A percentile compares a stretch with the other conserved stretches of the same genome.
Conservation (phyloP, 2,797 vertebrate genomes). For the Catamblyrhynchus diadema region DNA sequence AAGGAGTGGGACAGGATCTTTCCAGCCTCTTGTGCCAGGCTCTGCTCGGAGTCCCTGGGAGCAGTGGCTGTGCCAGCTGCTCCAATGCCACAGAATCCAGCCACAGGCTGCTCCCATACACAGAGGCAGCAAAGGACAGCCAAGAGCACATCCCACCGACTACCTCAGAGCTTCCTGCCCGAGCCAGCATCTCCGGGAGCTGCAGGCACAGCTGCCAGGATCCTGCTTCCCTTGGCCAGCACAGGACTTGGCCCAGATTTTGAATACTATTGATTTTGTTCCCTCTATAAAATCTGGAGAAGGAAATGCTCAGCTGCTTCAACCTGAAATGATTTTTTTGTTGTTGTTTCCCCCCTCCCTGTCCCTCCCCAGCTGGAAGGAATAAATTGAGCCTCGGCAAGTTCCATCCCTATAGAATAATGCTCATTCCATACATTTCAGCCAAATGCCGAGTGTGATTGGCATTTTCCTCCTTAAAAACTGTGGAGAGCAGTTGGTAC, state of each 20-base stretch:
- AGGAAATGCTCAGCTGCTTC: constrained; percentile 49
- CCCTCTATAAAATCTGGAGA: constrained; percentile 48
- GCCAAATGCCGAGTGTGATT: background rate
- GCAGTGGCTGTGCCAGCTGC: constrained; percentile 28
- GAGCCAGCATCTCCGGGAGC: constrained; percentile 37
- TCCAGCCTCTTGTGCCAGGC: background rate
- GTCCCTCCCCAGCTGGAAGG: background rate
- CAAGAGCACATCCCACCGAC: constrained; percentile 40
- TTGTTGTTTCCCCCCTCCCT: background rate
- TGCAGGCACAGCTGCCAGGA: constrained; percentile 51
- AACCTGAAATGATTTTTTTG: background rate
- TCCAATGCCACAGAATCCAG: constrained; percentile 14
- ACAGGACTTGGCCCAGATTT: constrained; percentile 10
- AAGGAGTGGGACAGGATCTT: background rate
- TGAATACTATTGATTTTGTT: constrained; percentile 26
- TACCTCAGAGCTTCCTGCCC: background rate
- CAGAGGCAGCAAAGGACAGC: constrained; percentile 36
- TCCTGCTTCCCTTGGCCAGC: constrained; percentile 19
- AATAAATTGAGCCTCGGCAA: background rate
- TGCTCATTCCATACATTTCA: background rate
- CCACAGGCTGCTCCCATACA: constrained; percentile 42
- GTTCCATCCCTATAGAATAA: background rate
- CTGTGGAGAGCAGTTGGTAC: constrained; percentile 13
- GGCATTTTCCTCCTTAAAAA: background rate
- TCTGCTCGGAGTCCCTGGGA: background rate